Evolutionary conservation across 2,888 invertebrate genomes (phyloP), one percentile per base, ranked within the genome.

Genomic region (Tiliacea aurago): DNA sequence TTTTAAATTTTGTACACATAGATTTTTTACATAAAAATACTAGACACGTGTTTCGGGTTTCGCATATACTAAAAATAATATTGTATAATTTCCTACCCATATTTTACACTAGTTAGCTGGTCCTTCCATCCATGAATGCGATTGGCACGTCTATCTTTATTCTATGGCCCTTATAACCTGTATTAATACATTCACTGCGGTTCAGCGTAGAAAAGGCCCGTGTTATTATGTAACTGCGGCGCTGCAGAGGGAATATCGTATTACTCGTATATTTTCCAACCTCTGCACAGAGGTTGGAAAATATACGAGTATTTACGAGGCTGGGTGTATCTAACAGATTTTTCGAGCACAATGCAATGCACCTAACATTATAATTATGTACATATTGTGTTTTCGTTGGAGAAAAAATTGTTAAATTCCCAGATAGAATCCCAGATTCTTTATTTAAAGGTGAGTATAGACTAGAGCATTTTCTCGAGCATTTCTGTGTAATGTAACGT

Each of bases 111-210:
- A 18, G 18, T 47, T 20, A 47, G 47, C 20, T 20, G 20, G 49
- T 20, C 49, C 28, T 18, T 28, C 18, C 18, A 56, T 56, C 28
- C 56, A 18, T 10, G 18, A 18, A 61, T 23, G 6, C 13, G 1
- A 43, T 5, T 4, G 4, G 0, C 43, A 2, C 23, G 1, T 72
- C 51, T 37, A 28, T 43, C 0, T n/a, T 13, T 55, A 41, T 3
- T 73, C 55, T 56, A 3, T 73, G 63, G 5, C 28, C 41, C 6
- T 0, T 28, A 33, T 43, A 49, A 43, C 56, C 69, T 51, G n/a
- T 55, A 76, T 55, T 47, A 74, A 67, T n/a, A 53, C 47, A 47
- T 65, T 59, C 18, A n/a, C 61, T 76, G 37, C 55, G 49, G 37
- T n/a, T 62, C 9, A 20, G 18, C n/a, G 23, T 28, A 33, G 13